Conservation (phyloP, 2,113 vertebrate genomes). For the Engraulis encrasicolus region DNA sequence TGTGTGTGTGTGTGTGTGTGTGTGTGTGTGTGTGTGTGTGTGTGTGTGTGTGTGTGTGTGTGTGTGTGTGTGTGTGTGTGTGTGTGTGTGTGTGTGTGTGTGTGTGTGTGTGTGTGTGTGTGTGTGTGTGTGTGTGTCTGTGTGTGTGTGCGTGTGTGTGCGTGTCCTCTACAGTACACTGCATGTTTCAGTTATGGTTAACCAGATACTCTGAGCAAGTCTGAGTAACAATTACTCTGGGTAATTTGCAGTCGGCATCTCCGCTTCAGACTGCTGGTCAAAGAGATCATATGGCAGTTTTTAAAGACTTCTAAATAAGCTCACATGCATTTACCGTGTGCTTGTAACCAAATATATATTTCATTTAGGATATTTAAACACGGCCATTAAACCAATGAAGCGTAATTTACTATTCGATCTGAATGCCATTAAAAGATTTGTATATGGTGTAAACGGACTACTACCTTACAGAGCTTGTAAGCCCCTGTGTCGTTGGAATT, state of each 20-base stretch:
- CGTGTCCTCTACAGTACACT: neutral
- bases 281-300: neutral
- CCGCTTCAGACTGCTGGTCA: conserved; percentile 26
- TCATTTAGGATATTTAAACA: neutral
- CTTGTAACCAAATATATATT: neutral
- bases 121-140: conserved; percentile 53
- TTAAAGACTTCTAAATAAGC: neutral
- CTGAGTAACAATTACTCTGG: conserved; percentile 48
- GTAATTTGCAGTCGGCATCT: conserved; percentile 41
- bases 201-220: conserved; percentile 46
- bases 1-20: too few species aligned
- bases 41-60: too few species aligned
- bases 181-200: conserved; percentile 32
- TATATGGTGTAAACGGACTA: too few species aligned
- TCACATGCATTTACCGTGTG: neutral
- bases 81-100: too few species aligned
- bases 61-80: too few species aligned
- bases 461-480: neutral
- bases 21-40: too few species aligned
- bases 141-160: conserved; percentile 23
- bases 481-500: neutral
- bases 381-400: neutral
- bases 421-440: neutral
- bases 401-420: neutral
- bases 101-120: conserved; percentile 52